phyloP scores from a whole-genome alignment of 2,113 vertebrate genomes.

The Odontophorus gujanensis region DNA sequence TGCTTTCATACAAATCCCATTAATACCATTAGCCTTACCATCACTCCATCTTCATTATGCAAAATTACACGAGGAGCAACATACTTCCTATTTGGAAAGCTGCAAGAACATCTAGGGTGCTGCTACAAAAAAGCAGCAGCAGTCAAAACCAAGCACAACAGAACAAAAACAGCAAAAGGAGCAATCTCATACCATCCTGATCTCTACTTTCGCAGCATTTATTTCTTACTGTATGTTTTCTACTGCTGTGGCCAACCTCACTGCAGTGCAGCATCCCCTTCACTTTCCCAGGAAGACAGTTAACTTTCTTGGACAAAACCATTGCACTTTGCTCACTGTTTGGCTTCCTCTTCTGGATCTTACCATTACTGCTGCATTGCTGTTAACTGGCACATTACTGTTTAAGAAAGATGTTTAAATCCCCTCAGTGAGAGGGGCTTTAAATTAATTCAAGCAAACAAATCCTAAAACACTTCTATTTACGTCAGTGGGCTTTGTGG shows the following conservation, averaged over 20 bases:
- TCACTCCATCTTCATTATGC: background rate
- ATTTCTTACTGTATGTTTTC: background rate
- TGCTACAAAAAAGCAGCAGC: background rate
- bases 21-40: slow-evolving; percentile 15
- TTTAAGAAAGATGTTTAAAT: slow-evolving; percentile 59
- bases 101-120: background rate
- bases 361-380: slow-evolving; percentile 41
- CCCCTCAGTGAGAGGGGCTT: slow-evolving; percentile 36
- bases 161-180: background rate
- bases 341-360: slow-evolving; percentile 39
- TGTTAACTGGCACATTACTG: slow-evolving; percentile 48
- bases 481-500: background rate
- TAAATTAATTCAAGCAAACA: slow-evolving; percentile 61
- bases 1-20: slow-evolving; percentile 36
- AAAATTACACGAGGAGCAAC: slow-evolving; percentile 29
- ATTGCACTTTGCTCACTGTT: slow-evolving; percentile 11
- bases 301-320: slow-evolving; percentile 41
- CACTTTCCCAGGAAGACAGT: background rate
- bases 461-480: slow-evolving; percentile 41
- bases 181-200: accelerated
- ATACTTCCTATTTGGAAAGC: slow-evolving; percentile 32
- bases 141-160: background rate
- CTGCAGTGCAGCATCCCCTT: background rate
- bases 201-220: background rate
- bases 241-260: background rate